Base-by-base conservation (phyloP, 1,140 invertebrate genomes). In the Parapsyche elsis region DNA sequence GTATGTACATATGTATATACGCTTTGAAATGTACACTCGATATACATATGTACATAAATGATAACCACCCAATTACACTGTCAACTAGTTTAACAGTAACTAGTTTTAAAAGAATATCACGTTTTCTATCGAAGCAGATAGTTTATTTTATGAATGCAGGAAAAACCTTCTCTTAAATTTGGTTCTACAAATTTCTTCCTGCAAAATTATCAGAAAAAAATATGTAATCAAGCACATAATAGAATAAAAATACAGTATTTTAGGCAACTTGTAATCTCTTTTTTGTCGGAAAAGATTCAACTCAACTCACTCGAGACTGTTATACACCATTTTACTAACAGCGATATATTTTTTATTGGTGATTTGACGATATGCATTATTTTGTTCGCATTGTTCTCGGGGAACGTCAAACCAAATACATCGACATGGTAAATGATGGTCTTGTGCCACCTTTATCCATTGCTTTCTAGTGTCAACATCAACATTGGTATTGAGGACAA, bases 401-500 rank as follows among this genome's bases (percentile, higher is more conserved):
- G 90, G 89, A 0, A 92, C 91, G 45, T 90, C 90, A 92, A 98
- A 94, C 0, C 94, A 85, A 83, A 97, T 96, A 88, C 96, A 98
- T 74, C 96, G 91, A 84, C 93, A 92, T 5, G 91, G 88, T 26
- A 97, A 87, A 0, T 91, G 90, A 76, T 87, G 85, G 70, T 92
- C 90, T 82, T 92, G 91, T 0, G 95, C 95, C 9, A 94, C 84
- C 0, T 92, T 87, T 5, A 96, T 88, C 86, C 94, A 98, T 83
- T 93, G 92, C 67, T 91, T 88, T 76, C 97, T 91, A 0, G 95
- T 93, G 73, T 93, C 92, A 44, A 87, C 87, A 85, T 98, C 95
- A 0, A 95, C 94, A 89, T 98, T 98, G 0, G 97, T 99, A 86
- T 98, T 98, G 85, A 99, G 97, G 21, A 98, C 90, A 16, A 97